Percentiles rank a stretch among this genome's conserved stretches.
phyloP scores from a whole-genome alignment of 2,113 vertebrate species.

The Fregetta grallaria region DNA sequence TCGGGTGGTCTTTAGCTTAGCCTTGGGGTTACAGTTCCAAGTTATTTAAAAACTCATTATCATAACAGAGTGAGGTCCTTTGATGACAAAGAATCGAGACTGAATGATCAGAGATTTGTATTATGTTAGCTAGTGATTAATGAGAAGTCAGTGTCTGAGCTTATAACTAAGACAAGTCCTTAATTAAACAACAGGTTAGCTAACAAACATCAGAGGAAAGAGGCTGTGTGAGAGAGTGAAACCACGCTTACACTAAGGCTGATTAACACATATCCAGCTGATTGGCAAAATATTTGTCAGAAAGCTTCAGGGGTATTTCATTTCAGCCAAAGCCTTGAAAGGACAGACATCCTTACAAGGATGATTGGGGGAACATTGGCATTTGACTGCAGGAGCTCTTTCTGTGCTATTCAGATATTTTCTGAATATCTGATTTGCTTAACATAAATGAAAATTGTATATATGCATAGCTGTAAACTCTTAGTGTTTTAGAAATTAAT shows the following conservation, averaged over 20 bases:
- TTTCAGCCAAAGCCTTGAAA: background rate
- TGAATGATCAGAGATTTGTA: conserved; percentile 3
- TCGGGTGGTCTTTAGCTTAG: background rate
- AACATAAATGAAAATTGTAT: background rate
- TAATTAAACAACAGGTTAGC: conserved; percentile 43
- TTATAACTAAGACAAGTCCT: conserved; percentile 10
- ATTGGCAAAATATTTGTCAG: background rate
- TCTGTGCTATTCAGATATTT: background rate
- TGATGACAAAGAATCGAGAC: background rate
- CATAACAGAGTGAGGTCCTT: background rate
- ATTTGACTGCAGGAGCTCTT: background rate
- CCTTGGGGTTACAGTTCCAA: background rate
- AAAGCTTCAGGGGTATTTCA: background rate
- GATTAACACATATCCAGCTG: background rate
- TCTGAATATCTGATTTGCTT: background rate
- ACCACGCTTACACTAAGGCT: background rate
- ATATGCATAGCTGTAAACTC: background rate
- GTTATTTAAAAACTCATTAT: conserved; percentile 29
- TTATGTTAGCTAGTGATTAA: conserved; percentile 8
- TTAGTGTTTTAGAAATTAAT: background rate
- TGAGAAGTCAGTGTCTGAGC: background rate
- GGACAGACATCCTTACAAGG: background rate
- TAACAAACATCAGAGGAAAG: background rate
- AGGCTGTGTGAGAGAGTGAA: background rate
- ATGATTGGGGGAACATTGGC: background rate